These are phyloP conservation scores for Hymenochirus boettgeri DNA, from an alignment of 2,113 vertebrate genomes.

Conservation along the genomic window DNA sequence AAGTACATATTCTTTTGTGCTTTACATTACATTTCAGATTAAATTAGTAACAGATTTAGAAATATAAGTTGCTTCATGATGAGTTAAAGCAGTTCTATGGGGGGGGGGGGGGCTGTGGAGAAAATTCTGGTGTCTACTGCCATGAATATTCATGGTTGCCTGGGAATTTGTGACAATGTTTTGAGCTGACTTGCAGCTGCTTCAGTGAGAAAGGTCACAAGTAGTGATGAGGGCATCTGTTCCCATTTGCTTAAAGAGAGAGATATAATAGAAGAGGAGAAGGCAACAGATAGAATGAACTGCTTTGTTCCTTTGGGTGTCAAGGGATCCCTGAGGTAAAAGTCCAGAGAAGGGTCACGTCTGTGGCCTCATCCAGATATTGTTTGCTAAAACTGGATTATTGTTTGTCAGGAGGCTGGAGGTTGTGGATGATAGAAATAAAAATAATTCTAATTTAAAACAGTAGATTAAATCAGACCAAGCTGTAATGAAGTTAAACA, in stretches of 20 bases:
- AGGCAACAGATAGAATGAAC: constrained; percentile 1
- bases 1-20: too few relatives aligned
- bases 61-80: too few relatives aligned
- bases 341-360: constrained; percentile 21
- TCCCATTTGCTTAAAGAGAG: constrained; percentile 25
- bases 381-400: constrained; percentile 21
- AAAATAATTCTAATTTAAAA: constrained; percentile 18
- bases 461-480: constrained; percentile 10
- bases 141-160: constrained; percentile 33
- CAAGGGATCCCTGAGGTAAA: constrained; percentile 11
- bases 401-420: background rate
- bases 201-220: constrained; percentile 6
- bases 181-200: constrained; percentile 9
- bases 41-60: too few relatives aligned
- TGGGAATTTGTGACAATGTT: constrained; percentile 19
- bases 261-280: constrained; percentile 9
- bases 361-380: constrained; percentile 11
- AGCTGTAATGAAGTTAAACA: constrained; percentile 16
- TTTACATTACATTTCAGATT: too few relatives aligned
- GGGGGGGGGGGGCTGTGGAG: too few relatives aligned
- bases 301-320: constrained; percentile 23
- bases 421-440: constrained; percentile 5
- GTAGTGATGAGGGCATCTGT: constrained; percentile 15
- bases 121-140: background rate
- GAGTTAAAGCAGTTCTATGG: too few relatives aligned